These are phyloP conservation scores for Lithophane ornitopus DNA, from an alignment of 2,888 invertebrate species.

Conservation along the genomic window DNA sequence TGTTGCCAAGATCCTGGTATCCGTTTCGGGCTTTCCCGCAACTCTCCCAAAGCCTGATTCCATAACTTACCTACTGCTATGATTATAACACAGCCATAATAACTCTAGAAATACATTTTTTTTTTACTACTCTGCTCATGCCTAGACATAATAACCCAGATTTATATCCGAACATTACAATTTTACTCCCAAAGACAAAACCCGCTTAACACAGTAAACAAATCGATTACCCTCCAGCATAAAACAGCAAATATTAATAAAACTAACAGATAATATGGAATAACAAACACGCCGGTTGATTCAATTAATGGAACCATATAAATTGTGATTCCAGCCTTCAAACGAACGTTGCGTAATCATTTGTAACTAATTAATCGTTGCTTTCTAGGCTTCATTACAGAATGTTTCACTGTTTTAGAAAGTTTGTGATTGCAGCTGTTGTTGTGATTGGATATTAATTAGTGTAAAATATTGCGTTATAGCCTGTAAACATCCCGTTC, in stretches of 20 bases:
- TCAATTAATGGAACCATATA: constrained; percentile 38
- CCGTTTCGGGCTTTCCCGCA: too few relatives aligned
- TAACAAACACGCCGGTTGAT: constrained; percentile 30
- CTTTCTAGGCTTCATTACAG: constrained; percentile 39
- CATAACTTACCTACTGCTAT: background rate
- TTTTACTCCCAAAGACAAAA: constrained; percentile 1
- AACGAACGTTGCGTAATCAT: constrained; percentile 33
- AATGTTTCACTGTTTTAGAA: constrained; percentile 38
- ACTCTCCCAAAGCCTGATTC: too few relatives aligned
- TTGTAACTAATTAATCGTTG: constrained; percentile 24
- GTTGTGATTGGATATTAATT: constrained; percentile 32
- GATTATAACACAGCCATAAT: too few relatives aligned
- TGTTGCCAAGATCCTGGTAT: too few relatives aligned
- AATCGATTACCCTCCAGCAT: constrained; percentile 6
- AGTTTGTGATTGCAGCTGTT: constrained; percentile 15
- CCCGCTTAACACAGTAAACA: background rate
- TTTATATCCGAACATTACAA: constrained; percentile 26
- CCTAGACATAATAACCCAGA: background rate
- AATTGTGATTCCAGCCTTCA: constrained; percentile 47
- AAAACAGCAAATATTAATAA: constrained; percentile 45
- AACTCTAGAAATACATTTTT: background rate
- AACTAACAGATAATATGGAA: constrained; percentile 35
- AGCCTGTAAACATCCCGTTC: background rate
- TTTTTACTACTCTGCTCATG: constrained; percentile 6
- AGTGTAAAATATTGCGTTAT: background rate